Conservation (phyloP, 2,113 vertebrate species). For the Triplophysa rosa region DNA sequence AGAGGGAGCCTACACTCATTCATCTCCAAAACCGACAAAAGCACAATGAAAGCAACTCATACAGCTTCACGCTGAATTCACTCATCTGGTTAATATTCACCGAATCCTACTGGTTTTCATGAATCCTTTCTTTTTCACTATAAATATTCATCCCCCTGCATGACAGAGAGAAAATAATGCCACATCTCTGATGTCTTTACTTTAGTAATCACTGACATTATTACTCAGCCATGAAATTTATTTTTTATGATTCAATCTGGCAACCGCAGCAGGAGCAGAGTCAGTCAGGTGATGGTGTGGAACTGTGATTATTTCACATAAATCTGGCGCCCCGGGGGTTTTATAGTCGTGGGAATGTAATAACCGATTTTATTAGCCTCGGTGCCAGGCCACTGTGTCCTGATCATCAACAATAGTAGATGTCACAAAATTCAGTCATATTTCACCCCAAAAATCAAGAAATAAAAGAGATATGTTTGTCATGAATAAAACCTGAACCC, state of each 20-base stretch:
- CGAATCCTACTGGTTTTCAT: too few species aligned
- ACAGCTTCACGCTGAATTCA: too few species aligned
- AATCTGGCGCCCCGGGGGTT: constrained; percentile 11
- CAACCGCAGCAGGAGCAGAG: neutral
- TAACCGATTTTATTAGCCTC: constrained; percentile 36
- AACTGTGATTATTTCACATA: constrained; percentile 12
- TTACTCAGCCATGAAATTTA: constrained; percentile 22
- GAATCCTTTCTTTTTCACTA: too few species aligned
- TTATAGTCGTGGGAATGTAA: neutral
- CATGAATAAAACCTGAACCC: too few species aligned
- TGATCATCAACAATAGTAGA: constrained; percentile 48
- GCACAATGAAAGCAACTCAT: too few species aligned
- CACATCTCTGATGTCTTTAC: constrained; percentile 1
- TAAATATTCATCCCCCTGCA: too few species aligned
- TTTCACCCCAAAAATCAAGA: too few species aligned
- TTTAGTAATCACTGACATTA: neutral
- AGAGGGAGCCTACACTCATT: too few species aligned
- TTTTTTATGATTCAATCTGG: constrained; percentile 25
- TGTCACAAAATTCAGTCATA: neutral
- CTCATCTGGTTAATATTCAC: too few species aligned
- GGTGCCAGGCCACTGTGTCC: neutral
- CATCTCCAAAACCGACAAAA: too few species aligned
- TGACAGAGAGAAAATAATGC: neutral
- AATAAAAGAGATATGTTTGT: too few species aligned
- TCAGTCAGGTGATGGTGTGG: neutral